Percentiles rank a stretch among this genome's conserved stretches.
Evolutionary conservation across 2,888 invertebrate genomes (phyloP).

Genomic region (Galerucella calmariensis): DNA sequence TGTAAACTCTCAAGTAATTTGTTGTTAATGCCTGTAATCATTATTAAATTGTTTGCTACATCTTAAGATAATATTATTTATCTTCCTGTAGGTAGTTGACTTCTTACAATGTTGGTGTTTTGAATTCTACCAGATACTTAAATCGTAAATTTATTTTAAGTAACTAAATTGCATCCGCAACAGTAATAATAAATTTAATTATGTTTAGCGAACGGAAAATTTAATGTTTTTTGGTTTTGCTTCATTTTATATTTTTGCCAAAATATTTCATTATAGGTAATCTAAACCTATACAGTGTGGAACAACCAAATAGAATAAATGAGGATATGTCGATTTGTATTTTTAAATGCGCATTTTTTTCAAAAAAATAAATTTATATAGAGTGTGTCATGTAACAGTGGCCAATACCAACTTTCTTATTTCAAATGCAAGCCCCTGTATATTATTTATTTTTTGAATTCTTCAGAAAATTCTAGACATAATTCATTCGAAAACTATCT

Average conservation of each 20-base stretch:
- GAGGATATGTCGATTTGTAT: too few relatives aligned
- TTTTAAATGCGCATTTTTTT: too few relatives aligned
- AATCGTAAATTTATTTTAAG: constrained; percentile 10
- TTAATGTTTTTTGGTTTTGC: constrained; percentile 4
- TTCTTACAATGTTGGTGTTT: constrained; percentile 3
- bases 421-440: too few relatives aligned
- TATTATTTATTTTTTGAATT: too few relatives aligned
- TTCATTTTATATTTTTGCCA: neutral
- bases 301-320: too few relatives aligned
- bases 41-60: neutral
- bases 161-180: constrained; percentile 7
- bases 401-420: too few relatives aligned
- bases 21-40: neutral
- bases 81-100: neutral
- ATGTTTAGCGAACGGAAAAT: neutral
- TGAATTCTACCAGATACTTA: neutral
- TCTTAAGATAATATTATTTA: neutral
- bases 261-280: too few relatives aligned
- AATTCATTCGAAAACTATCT: too few relatives aligned
- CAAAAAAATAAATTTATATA: too few relatives aligned
- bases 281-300: too few relatives aligned
- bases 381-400: too few relatives aligned
- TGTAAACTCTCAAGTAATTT: neutral
- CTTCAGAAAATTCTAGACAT: too few relatives aligned
- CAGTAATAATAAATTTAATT: constrained; percentile 7